Base-by-base conservation (phyloP, 2,113 vertebrate genomes). In the Megaceryle maxima region DNA sequence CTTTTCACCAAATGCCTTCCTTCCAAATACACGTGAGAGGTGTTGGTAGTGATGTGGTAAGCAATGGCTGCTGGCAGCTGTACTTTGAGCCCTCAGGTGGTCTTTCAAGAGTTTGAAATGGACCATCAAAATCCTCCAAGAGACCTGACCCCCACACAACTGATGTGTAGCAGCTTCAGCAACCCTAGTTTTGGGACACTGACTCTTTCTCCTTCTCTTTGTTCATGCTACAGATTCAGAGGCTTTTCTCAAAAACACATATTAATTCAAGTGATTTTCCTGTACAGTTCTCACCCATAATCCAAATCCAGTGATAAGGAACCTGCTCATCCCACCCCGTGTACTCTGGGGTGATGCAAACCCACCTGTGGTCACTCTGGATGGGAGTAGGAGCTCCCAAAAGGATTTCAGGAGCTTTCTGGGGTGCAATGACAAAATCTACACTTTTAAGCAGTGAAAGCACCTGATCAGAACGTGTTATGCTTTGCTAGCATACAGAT, bases 351-450 rank as follows among this genome's bases (percentile, higher is more conserved):
- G 11, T 2, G 7, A 18, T 31, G 37, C 8, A 8, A 57, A 79
- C 18, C 57, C 68, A 53, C 83, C 13, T 4, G 1, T 26, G 14
- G 5, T 28, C 0, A 0, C 56, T 28, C 64, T 26, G 39, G 41
- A 6, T 2, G 6, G n/a, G 12, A 55, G 25, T 0, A 0, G 33
- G 41, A 56, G 28, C 16, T 74, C 62, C 63, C 17, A 5, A 1
- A 53, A 68, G 43, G 33, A 53, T 83, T 66, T 39, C 50, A 66
- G 59, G 41, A 39, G 9, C 10, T 73, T 73, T 69, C 39, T 66
- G 55, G 39, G 59, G 29, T 22, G 28, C 8, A 22, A 22, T 15
- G 50, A 16, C 39, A 60, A 63, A 56, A 74, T 33, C 66, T 59
- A 20, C 60, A 28, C 16, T 88, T 81, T 28, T 68, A 35, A 39